These are phyloP conservation scores for Epinephelus lanceolatus DNA, from an alignment of 2,113 vertebrate genomes.

Conservation along the genomic window DNA sequence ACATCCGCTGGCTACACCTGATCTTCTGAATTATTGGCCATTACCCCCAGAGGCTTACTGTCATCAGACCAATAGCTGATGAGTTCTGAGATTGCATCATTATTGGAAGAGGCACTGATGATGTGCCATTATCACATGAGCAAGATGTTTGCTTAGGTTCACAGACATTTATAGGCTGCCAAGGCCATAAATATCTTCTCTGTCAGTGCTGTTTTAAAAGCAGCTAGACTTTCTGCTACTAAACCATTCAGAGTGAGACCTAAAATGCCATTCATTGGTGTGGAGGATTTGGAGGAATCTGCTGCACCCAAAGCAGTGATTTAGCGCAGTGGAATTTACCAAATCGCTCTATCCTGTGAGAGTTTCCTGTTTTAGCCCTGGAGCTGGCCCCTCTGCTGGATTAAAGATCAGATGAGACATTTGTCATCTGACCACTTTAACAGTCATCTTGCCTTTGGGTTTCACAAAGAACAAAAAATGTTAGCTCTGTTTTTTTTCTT, in stretches of 20 bases:
- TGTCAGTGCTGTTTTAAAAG: conserved; percentile 15
- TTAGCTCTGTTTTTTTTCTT: conserved; percentile 35
- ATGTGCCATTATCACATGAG: background rate
- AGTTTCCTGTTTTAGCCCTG: conserved; percentile 73
- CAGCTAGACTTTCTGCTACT: conserved; percentile 1
- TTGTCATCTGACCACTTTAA: conserved; percentile 84
- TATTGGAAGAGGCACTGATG: background rate
- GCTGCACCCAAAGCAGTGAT: conserved; percentile 60
- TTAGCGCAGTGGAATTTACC: conserved; percentile 73
- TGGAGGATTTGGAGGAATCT: conserved; percentile 57
- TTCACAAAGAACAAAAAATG: conserved; percentile 65
- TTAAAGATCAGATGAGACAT: conserved; percentile 83
- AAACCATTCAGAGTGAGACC: conserved; percentile 27
- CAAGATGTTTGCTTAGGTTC: background rate
- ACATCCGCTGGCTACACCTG: too few relatives aligned
- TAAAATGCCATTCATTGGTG: conserved; percentile 54
- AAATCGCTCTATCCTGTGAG: conserved; percentile 70
- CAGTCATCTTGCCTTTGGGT: conserved; percentile 79
- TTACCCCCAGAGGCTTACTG: too few relatives aligned
- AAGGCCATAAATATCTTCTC: conserved; percentile 11
- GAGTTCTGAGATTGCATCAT: background rate
- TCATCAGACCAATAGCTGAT: too few relatives aligned
- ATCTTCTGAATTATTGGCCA: too few relatives aligned
- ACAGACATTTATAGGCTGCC: background rate
- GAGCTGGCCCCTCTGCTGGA: conserved; percentile 63